These are phyloP conservation scores for Physella acuta DNA, from an alignment of 1,140 invertebrate species.

Conservation along the genomic window DNA sequence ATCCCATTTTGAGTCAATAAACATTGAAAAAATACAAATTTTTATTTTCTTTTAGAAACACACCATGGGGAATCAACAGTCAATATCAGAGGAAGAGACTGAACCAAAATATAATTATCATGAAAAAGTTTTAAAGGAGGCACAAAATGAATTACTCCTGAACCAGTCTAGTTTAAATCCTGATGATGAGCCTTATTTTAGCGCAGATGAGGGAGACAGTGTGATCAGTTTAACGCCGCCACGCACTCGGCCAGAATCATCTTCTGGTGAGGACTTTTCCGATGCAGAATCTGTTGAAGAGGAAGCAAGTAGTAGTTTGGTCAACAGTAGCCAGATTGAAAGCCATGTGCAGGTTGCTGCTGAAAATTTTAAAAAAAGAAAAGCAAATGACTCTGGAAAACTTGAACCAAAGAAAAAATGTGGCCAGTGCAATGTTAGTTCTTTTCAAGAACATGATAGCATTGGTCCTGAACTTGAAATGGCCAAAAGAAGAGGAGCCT, in stretches of 20 bases:
- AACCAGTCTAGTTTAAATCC: neutral
- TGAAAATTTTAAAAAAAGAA: neutral
- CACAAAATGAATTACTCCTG: neutral
- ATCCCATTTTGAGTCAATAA: no score
- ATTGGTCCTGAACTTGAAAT: neutral
- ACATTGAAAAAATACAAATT: no score
- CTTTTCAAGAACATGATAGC: neutral
- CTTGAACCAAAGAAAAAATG: neutral
- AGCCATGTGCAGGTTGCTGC: neutral
- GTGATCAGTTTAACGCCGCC: conserved; percentile 10
- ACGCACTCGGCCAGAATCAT: conserved; percentile 20
- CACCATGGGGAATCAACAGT: conserved; percentile 20
- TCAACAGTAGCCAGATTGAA: neutral
- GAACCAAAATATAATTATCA: conserved; percentile 11
- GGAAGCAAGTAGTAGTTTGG: neutral
- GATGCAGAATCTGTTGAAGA: neutral
- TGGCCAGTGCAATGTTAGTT: conserved; percentile 1
- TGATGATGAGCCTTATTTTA: conserved; percentile 13
- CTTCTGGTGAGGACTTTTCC: conserved; percentile 3
- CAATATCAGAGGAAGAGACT: conserved; percentile 3
- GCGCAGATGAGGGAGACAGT: conserved; percentile 18
- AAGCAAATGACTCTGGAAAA: no score
- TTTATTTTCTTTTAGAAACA: no score
- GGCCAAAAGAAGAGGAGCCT: neutral
- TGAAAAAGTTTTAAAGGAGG: conserved; percentile 9